These are phyloP conservation scores for Cheilosia impressa DNA, from an alignment of 2,888 invertebrate species.

Conservation along the genomic window DNA sequence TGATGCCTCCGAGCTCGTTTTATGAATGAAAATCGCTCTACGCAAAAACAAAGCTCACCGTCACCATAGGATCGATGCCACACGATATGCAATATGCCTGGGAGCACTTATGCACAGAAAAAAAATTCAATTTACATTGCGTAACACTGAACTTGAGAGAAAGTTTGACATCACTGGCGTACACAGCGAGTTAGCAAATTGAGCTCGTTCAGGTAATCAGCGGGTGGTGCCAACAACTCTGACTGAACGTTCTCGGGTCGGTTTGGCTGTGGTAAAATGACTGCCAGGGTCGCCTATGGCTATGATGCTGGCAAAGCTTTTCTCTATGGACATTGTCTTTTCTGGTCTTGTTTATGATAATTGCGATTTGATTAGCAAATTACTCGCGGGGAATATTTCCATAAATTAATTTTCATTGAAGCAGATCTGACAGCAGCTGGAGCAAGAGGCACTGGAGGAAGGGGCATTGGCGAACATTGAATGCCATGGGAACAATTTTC, in stretches of 20 bases:
- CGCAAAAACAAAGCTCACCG: constrained; percentile 45
- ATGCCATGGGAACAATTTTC: constrained; percentile 66
- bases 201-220: constrained; percentile 71
- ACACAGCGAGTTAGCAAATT: constrained; percentile 40
- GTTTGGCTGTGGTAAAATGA: constrained; percentile 52
- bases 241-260: constrained; percentile 27
- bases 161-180: constrained; percentile 71
- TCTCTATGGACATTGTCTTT: constrained; percentile 2
- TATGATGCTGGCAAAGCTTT: constrained; percentile 8
- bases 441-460: constrained; percentile 10
- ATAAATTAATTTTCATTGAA: constrained; percentile 75
- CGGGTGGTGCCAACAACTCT: constrained; percentile 55
- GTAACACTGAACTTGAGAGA: constrained; percentile 75
- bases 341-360: constrained; percentile 72
- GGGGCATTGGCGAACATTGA: constrained; percentile 19
- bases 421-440: constrained; percentile 61
- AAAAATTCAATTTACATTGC: constrained; percentile 49
- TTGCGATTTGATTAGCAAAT: constrained; percentile 76
- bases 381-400: constrained; percentile 73
- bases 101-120: constrained; percentile 19
- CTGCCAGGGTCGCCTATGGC: constrained; percentile 63
- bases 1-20: constrained; percentile 9
- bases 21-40: constrained; percentile 54
- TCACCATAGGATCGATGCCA: constrained; percentile 67
- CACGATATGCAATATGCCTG: constrained; percentile 68